Base-by-base conservation (phyloP, 53 echinoderm and acorn worm genomes). In the Patiria pectinifera region DNA sequence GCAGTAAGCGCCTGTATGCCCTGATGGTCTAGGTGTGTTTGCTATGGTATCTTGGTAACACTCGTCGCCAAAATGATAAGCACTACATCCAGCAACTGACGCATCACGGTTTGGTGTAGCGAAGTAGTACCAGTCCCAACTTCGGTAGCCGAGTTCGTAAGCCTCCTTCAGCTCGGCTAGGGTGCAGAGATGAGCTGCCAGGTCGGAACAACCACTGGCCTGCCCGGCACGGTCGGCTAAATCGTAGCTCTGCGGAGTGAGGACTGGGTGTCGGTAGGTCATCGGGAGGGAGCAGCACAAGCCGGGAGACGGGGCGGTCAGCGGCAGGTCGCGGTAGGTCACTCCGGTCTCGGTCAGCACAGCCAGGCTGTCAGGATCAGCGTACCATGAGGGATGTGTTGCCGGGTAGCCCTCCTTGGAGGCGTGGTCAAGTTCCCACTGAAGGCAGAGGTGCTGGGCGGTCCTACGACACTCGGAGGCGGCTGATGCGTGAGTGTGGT, bases 161-260 rank as follows among this genome's bases (percentile, higher is more conserved):
- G 75, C 86, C 71, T 86, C 86, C 49, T 86, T 86, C 72, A 86
- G 47, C 86, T 86, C 86, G 2, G 58, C 75, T 48, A 86, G 74
- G 47, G 86, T 72, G n/a, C 86, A 86, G 72, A 11, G 35, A 35
- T 35, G 35, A 35, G 35, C 35, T 35, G 35, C 35, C 35, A 35
- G 35, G 35, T 35, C 35, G 35, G 35, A 35, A 1, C 35, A 35
- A 35, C 35, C 35, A 35, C 35, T 35, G 35, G 35, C 35, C 35
- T 47, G 21, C 10, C 72, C 86, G 10, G 16, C 75, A 72, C 86
- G 47, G 74, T 86, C 86, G 6, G 26, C 21, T 6, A 43, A 24
- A 35, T 48, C 62, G 60, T 77, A 87, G 77, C 43, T 19, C 59
- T 59, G 2, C 26, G 5, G 15, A 4, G 87, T 76, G 26, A 76